These are phyloP conservation scores for Drosophila serrata DNA, from an alignment of 1,140 invertebrate genomes.

Conservation along the genomic window DNA sequence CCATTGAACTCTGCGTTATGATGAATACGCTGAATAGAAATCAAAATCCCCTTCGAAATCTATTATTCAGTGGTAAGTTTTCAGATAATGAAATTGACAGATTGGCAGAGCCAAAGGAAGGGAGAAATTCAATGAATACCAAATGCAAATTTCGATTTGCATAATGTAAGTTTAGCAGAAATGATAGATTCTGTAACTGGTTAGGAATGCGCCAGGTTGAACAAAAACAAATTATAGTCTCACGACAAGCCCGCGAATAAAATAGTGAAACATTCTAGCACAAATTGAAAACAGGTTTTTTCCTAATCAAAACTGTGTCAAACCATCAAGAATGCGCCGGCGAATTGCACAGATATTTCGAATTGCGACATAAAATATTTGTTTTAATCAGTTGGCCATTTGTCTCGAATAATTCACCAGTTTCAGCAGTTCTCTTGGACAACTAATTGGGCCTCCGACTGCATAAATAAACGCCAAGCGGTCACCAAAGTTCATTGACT, in stretches of 20 bases:
- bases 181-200: constrained; percentile 46
- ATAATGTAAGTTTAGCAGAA: constrained; percentile 27
- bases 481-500: constrained; percentile 51
- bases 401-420: constrained; percentile 49
- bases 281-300: constrained; percentile 58
- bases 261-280: constrained; percentile 37
- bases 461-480: constrained; percentile 42
- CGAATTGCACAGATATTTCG: constrained; percentile 58
- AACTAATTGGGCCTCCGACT: constrained; percentile 69
- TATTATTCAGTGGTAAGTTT: constrained; percentile 1
- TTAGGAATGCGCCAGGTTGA: constrained; percentile 31
- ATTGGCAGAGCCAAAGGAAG: constrained; percentile 14
- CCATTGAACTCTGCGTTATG: constrained; percentile 21
- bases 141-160: constrained; percentile 42
- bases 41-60: constrained; percentile 5
- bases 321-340: constrained; percentile 56
- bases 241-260: constrained; percentile 11
- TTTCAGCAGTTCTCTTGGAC: constrained; percentile 22
- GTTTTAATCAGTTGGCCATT: constrained; percentile 44
- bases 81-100: constrained; percentile 32
- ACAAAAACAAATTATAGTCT: constrained; percentile 28
- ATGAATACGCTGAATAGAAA: constrained; percentile 30
- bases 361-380: constrained; percentile 47
- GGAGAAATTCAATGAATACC: constrained; percentile 40
- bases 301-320: constrained; percentile 54